Evolutionary conservation across 2,888 invertebrate genomes (phyloP), one percentile per base, ranked within the genome.

Genomic region (Zygogramma bicolorata): DNA sequence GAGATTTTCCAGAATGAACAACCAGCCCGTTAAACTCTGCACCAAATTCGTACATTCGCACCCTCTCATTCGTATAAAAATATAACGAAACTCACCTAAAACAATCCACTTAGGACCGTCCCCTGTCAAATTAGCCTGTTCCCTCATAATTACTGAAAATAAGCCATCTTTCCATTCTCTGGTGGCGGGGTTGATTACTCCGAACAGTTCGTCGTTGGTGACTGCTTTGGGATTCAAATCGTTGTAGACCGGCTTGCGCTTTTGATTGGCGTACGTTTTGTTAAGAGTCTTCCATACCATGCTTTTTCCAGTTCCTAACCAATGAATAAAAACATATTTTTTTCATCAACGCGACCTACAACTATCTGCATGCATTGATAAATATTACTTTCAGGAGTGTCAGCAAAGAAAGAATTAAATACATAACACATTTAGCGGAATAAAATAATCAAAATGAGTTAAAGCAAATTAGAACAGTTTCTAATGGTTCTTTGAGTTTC

Each of bases 141-240:
- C 97, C 76, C 98, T 89, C 95, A 98, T 97, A 67, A 97, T 91
- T 0, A 95, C 93, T 0, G 97, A 97, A 84, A 98, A 95, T 63
- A 98, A 88, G 20, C 78, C 81, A 67, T 81, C 81, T 68, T 80
- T 81, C 81, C 81, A 81, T 70, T 98, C 97, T 81, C 97, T 90
- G 0, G 97, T 97, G 0, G 96, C 90, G 0, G 97, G 96, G 88
- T 97, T 97, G 71, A 98, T 97, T 66, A 97, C 92, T 5, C 98
- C 98, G 87, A 97, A 98, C 40, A 98, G 88, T 85, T 98, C 98
- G 84, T 98, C 96, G 84, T 97, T 97, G 0, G 97, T 97, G 5
- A 98, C 97, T 10, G 97, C 97, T 86, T 98, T 97, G 0, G 98
- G 97, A 85, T 97, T 97, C n/a, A 98, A 88, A 85, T 98, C 98